Conservation (phyloP, 2,113 vertebrate genomes). For the Ornithorhynchus anatinus region DNA sequence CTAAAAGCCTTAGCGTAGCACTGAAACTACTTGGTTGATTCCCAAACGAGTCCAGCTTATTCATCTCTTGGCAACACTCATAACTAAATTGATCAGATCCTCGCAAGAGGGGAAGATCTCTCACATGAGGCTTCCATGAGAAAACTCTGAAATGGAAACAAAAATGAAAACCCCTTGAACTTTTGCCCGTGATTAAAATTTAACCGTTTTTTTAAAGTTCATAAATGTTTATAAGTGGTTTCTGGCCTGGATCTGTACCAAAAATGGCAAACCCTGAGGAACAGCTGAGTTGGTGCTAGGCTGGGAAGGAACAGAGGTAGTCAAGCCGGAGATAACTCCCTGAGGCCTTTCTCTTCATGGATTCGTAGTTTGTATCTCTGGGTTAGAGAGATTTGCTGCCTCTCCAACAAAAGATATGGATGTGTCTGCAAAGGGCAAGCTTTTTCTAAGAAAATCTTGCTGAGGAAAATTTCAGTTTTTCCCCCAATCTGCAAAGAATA, state of each 20-base stretch:
- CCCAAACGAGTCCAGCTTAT: too few relatives aligned
- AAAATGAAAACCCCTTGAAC: constrained; percentile 32
- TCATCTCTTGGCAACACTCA: too few relatives aligned
- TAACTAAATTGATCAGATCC: too few relatives aligned
- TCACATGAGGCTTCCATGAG: too few relatives aligned
- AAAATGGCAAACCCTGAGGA: neutral
- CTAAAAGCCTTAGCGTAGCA: too few relatives aligned
- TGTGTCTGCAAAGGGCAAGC: too few relatives aligned
- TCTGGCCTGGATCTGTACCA: neutral
- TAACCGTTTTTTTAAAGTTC: constrained; percentile 7
- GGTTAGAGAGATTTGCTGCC: neutral
- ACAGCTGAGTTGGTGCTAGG: neutral
- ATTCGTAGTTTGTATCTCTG: neutral
- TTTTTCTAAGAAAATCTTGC: too few relatives aligned
- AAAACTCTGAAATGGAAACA: constrained; percentile 8
- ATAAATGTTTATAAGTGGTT: constrained; percentile 16
- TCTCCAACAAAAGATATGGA: too few relatives aligned
- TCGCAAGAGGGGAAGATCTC: too few relatives aligned
- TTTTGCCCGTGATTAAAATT: constrained; percentile 5
- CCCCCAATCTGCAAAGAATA: too few relatives aligned
- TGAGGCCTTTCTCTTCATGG: neutral
- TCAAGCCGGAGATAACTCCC: neutral
- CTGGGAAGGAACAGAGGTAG: neutral
- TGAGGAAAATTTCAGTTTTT: too few relatives aligned
- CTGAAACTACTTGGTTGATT: too few relatives aligned